Evolutionary conservation across 2,113 vertebrate species (phyloP), one percentile per base, ranked within the genome.

Genomic region (Rhea pennata): DNA sequence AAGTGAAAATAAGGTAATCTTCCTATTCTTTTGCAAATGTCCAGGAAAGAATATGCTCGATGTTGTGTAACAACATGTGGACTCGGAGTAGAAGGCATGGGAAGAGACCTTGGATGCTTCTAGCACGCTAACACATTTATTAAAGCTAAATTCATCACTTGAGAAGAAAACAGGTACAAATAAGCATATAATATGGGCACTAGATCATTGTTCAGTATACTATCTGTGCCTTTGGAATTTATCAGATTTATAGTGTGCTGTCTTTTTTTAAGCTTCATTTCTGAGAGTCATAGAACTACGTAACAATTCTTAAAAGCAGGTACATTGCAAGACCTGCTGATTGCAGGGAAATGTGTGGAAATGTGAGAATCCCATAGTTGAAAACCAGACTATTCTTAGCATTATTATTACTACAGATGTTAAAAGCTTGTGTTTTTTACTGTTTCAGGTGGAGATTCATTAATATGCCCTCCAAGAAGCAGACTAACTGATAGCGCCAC

Each of bases 1-100:
- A 90, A 93, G 92, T 96, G 82, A 94, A 96, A 96, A 96, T 79
- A 93, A 96, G 93, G 95, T 93, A 91, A 94, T 96, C 95, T 96
- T 95, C 93, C 89, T 80, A 91, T 97, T 95, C 71, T 95, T 94
- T 96, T 96, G 95, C 89, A 96, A 95, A 96, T 85, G 48, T 71
- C 51, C 42, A 61, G 89, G 91, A 91, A 92, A 92, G 74, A 91
- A 88, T 91, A 92, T 71, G 24, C 90, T 93, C 87, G 87, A 89
- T 73, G 27, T 69, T 20, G 76, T 85, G 75, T 85, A 90, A 92
- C 94, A 96, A 77, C 94, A 91, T 87, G 84, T 5, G 3, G 84
- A 73, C 14, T 0, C 4, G 42, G 46, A 46, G 50, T 80, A 59
- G 69, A 79, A 39, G 76, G 46, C 31, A 21, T 84, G 73, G 64